Evolutionary conservation across 1,140 invertebrate genomes (phyloP), one percentile per base, ranked within the genome.

Genomic region (Drosophila malerkotliana): DNA sequence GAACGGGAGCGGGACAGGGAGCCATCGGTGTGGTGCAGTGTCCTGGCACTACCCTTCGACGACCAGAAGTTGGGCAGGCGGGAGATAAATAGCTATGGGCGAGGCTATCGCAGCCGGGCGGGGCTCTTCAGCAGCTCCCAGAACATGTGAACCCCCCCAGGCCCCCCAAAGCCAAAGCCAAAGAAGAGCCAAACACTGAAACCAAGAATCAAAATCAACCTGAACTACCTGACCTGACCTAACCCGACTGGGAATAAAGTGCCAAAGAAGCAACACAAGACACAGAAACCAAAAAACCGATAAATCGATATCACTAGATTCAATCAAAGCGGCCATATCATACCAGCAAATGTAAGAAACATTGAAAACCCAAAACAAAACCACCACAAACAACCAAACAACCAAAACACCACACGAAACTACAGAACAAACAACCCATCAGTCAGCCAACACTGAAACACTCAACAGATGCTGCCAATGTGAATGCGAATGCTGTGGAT

Each of bases 21-120:
- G 92, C 95, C 95, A 24, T 96, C 96, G 64, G 93, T 96, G 83
- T 97, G 96, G 97, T 97, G 97, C 93, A 97, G 96, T 59, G 94
- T 98, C 69, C 94, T 98, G 92, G 97, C 97, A 64, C 94, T 98
- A 81, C 97, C 97, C 73, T 98, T 98, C 93, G 96, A 97, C 85
- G 97, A 98, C 93, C 96, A 97, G 93, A 96, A 97, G 92, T 95
- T 97, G 81, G 97, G 96, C 66, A 93, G 96, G 75, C 93, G 97
- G 63, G 96, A 97, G 92, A 72, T 92, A 5, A 92, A 83, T 66
- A 92, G 90, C 56, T 96, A 97, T 91, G 94, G 94, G 61, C 94
- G 96, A 66, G 94, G 95, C 92, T 94, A 95, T 90, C 92, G 94
- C 56, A 92, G 96, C 93, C 94, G 96, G 80, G 96, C 96, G 67